Conservation (phyloP, 2,113 vertebrate species). For the Perca fluviatilis region DNA sequence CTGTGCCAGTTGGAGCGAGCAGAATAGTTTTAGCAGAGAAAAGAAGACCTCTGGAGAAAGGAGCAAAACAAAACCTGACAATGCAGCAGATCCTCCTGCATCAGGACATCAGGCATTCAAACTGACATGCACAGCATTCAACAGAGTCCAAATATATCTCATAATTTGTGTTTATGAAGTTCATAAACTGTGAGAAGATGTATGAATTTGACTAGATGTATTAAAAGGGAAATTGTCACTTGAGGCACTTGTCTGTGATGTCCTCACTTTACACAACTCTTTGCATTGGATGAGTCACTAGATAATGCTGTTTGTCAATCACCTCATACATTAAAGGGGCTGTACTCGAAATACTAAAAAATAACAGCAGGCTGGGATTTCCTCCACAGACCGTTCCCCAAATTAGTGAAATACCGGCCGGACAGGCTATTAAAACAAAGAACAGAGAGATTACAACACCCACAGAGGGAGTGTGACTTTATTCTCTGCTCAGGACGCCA, state of each 20-base stretch:
- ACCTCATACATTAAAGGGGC: not conserved
- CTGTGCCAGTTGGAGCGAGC: conserved; percentile 44
- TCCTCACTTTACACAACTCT: not conserved
- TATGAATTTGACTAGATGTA: conserved; percentile 16
- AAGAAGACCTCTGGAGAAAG: conserved; percentile 28
- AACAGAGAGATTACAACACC: too few relatives aligned
- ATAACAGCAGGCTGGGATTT: too few relatives aligned
- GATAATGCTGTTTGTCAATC: not conserved
- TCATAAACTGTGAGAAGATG: not conserved
- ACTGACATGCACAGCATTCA: conserved; percentile 21
- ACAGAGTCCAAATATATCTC: conserved; percentile 17
- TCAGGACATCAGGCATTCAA: conserved; percentile 32
- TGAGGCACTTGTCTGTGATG: conserved; percentile 23
- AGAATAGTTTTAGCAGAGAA: conserved; percentile 33
- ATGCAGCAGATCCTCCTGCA: conserved; percentile 51
- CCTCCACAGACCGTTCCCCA: too few relatives aligned
- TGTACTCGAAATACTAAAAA: too few relatives aligned
- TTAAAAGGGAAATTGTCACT: conserved; percentile 19
- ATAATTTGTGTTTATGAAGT: not conserved
- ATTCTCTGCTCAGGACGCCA: too few relatives aligned
- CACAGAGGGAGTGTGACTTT: too few relatives aligned
- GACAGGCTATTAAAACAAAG: too few relatives aligned
- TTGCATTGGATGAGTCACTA: not conserved
- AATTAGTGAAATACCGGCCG: too few relatives aligned
- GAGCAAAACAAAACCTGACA: conserved; percentile 36